Evolutionary conservation across 2,113 vertebrate species (phyloP), one percentile per base, ranked within the genome.

Genomic region (Leptobrachium leishanense): DNA sequence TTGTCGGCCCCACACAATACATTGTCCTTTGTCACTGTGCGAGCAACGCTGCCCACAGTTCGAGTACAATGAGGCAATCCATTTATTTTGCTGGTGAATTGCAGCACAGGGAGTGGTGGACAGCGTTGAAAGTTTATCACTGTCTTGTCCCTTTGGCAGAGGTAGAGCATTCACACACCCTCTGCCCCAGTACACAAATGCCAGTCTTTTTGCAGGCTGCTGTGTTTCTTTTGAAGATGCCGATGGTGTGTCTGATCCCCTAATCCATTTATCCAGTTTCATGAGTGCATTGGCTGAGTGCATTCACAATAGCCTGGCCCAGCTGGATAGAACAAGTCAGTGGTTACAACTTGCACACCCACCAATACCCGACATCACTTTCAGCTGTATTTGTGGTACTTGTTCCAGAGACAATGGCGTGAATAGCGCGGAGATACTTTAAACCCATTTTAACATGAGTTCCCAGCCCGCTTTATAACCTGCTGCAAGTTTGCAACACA

Each of bases 71-170:
- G 90, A 89, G 88, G 89, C 92, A 90, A 91, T 93, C 92, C 92
- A 94, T 95, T 95, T 91, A 92, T 93, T 94, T 94, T 90, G 88
- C 86, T 89, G 89, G 84, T 90, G 89, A 89, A 91, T 92, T 90
- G 88, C 90, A 88, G 79, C 88, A 85, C 89, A 87, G 85, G 87
- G 88, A 87, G 90, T 90, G 88, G 90, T 90, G 89, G 91, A 87
- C 86, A 85, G 88, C 88, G 88, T 91, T 90, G 90, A 93, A 95
- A 95, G 94, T 96, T 96, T 94, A 94, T 95, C 92, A 94, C 90
- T 91, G 92, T 92, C 91, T 91, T 93, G 89, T 95, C 92, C 86
- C 85, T 90, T 90, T 92, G 92, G 91, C 90, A 88, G 88, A 90
- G 90, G 90, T 91, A 86, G 88, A 90, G 89, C 87, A 91, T 89